phyloP scores from a whole-genome alignment of 2,797 vertebrate species.

The Microcaecilia unicolor region DNA sequence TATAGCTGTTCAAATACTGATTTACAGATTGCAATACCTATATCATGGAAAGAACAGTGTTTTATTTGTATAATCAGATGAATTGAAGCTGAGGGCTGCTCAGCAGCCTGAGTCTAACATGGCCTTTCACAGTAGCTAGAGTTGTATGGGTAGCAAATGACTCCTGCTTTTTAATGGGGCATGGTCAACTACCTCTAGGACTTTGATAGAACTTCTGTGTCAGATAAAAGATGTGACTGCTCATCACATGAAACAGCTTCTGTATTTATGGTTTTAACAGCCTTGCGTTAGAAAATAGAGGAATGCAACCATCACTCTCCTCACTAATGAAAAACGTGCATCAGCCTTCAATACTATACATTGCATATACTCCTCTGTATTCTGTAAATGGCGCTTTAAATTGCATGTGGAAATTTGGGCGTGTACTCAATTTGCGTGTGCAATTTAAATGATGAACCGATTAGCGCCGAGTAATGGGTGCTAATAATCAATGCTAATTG shows the following conservation, averaged over 20 bases:
- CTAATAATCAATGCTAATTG: too few relatives aligned
- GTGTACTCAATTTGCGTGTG: too few relatives aligned
- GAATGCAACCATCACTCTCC: background rate
- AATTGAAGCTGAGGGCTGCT: slow-evolving; percentile 7
- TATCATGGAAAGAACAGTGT: too few relatives aligned
- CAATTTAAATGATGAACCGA: too few relatives aligned
- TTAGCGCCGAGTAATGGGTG: too few relatives aligned
- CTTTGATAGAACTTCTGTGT: slow-evolving; percentile 24
- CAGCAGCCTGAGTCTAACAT: slow-evolving; percentile 7
- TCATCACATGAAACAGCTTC: background rate
- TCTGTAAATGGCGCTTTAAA: too few relatives aligned
- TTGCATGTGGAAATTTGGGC: too few relatives aligned
- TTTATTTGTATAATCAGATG: too few relatives aligned
- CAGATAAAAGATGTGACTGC: background rate
- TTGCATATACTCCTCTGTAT: too few relatives aligned
- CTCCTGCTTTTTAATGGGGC: slow-evolving; percentile 2
- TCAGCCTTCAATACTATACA: too few relatives aligned
- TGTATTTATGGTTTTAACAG: background rate
- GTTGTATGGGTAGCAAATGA: slow-evolving; percentile 10
- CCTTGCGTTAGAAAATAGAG: slow-evolving; percentile 8
- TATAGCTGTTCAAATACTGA: too few relatives aligned
- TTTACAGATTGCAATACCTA: too few relatives aligned
- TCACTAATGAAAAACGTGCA: background rate
- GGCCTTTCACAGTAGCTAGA: slow-evolving; percentile 19
- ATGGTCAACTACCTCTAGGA: slow-evolving; percentile 25